A percentile compares a stretch with the other conserved stretches of the same genome.
These are phyloP conservation scores for Tachina lurida DNA, from an alignment of 2,888 invertebrate genomes.

Conservation along the genomic window DNA sequence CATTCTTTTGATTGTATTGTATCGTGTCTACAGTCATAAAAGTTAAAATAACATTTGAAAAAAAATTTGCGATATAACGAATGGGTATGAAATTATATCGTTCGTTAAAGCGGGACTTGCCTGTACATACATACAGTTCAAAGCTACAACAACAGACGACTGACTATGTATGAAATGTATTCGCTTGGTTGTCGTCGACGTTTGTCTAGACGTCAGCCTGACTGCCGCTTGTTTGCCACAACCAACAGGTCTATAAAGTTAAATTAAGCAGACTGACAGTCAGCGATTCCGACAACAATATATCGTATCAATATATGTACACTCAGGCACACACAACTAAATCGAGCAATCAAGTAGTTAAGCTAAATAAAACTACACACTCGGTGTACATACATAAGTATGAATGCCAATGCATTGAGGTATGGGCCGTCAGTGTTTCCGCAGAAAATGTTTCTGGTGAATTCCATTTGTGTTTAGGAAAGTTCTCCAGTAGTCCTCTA, in stretches of 20 bases:
- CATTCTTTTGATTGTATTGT: too few species aligned
- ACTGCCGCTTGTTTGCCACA: slow-evolving; percentile 50
- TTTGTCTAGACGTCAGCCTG: slow-evolving; percentile 51
- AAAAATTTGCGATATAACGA: too few species aligned
- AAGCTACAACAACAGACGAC: slow-evolving; percentile 11
- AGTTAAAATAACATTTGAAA: too few species aligned
- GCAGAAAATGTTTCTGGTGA: neutral
- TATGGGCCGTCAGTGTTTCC: slow-evolving; percentile 9
- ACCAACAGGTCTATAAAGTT: slow-evolving; percentile 60
- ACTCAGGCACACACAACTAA: slow-evolving; percentile 20
- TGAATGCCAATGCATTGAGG: too few species aligned
- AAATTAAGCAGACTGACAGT: slow-evolving; percentile 51
- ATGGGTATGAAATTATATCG: too few species aligned
- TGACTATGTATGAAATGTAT: slow-evolving; percentile 28
- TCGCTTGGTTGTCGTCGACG: slow-evolving; percentile 40
- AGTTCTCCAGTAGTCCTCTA: neutral
- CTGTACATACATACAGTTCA: neutral
- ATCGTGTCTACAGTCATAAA: too few species aligned
- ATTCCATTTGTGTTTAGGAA: neutral
- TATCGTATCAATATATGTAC: neutral
- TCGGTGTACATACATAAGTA: too few species aligned
- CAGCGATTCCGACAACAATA: slow-evolving; percentile 41
- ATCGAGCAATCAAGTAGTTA: slow-evolving; percentile 44
- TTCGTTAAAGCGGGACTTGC: too few species aligned
- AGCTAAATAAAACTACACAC: slow-evolving; percentile 33